Base-by-base conservation (phyloP, 1,140 invertebrate genomes). In the Belonocnema kinseyi region DNA sequence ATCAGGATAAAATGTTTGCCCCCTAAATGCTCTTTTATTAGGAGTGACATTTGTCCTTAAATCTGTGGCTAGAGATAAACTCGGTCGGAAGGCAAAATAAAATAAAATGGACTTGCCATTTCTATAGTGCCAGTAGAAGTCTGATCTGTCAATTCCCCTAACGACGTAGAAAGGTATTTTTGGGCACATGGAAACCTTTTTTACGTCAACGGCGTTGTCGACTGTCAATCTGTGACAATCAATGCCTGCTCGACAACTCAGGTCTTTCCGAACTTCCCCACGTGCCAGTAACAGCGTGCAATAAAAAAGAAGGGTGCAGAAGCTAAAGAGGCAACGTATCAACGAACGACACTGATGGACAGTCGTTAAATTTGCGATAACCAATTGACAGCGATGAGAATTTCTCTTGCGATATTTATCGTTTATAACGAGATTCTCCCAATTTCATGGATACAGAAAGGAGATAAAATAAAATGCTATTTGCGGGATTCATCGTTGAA, bases 161-260 rank as follows among this genome's bases (percentile, higher is more conserved):
- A 33, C 26, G 61, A 66, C 61, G 46, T 40, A 8, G 26, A 66
- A 66, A 66, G 61, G 61, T 66, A 66, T 66, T 66, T 66, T 66
- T 66, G 40, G 61, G 61, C 61, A 66, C 61, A 16, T 66, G 33
- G 21, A 66, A 66, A 66, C 61, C 61, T 66, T 66, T 66, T 66
- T 33, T 66, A 66, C 61, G 61, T 46, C 61, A 14, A 66, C 61
- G 61, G 14, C 61, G 46, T 66, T 66, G 61, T 66, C 40, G 61
- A 66, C 61, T 66, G 61, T 66, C 61, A 66, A 66, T 66, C 61
- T 66, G 61, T 66, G 61, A 66, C 61, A 66, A 66, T 66, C 61
- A 40, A 66, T 66, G 61, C 61, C 61, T 40, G 61, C 61, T 40
- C 61, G 61, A 66, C 61, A 66, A 33, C 61, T 66, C 61, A 66